phyloP scores from a whole-genome alignment of 2,113 vertebrate genomes.

The Calyptomena viridis region DNA sequence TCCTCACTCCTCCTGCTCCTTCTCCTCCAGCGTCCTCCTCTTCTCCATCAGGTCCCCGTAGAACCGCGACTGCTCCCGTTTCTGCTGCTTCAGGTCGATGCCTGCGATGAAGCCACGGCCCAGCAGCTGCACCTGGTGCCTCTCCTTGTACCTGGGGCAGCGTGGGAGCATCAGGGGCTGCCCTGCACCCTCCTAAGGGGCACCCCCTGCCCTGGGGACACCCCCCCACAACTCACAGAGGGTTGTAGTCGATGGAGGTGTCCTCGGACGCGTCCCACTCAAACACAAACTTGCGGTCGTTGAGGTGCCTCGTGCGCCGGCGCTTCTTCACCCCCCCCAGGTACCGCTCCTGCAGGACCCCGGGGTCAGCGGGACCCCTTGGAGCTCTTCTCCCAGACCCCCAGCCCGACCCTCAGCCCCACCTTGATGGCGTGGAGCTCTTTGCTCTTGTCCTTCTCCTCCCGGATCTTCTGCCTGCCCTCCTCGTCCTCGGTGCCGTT shows the following conservation, averaged over 20 bases:
- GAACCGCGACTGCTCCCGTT: conserved; percentile 93
- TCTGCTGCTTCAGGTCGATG: conserved; percentile 97
- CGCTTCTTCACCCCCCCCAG: conserved; percentile 94
- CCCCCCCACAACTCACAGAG: conserved; percentile 80
- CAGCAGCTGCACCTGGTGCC: conserved; percentile 92
- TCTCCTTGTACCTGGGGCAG: conserved; percentile 88
- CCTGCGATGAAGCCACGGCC: conserved; percentile 96
- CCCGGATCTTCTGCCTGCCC: conserved; percentile 91
- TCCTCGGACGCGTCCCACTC: conserved; percentile 98
- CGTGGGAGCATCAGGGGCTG: neutral
- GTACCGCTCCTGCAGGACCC: conserved; percentile 85
- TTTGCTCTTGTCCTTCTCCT: conserved; percentile 97
- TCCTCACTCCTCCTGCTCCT: conserved; percentile 96
- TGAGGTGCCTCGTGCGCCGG: conserved; percentile 90
- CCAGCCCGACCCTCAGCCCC: no score
- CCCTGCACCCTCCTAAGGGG: neutral
- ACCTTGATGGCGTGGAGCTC: conserved; percentile 97
- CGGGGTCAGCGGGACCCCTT: neutral
- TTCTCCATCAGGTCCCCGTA: conserved; percentile 98
- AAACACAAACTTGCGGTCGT: conserved; percentile 97
- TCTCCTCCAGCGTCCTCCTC: conserved; percentile 92
- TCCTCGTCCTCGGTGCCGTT: conserved; percentile 95
- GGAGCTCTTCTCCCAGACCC: fast-evolving
- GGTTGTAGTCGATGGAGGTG: conserved; percentile 95
- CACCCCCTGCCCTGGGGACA: neutral